Evolutionary conservation across 2,113 vertebrate species (phyloP).

Genomic region (Notechis scutatus): DNA sequence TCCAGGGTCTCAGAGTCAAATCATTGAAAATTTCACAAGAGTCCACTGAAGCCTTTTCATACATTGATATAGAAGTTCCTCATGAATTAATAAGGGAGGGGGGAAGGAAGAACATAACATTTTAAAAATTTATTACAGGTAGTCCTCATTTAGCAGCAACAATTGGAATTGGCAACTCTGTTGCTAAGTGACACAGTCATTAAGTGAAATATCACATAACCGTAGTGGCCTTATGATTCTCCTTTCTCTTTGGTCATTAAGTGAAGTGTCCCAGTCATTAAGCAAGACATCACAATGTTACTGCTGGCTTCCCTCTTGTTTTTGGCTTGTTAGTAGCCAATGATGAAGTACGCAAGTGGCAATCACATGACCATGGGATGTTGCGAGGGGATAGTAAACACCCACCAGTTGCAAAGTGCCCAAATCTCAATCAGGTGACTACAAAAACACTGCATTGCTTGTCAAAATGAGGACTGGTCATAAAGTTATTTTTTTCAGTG

Average conservation of each 20-base stretch:
- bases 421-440: background rate
- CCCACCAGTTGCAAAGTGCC: background rate
- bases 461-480: background rate
- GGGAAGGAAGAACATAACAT: background rate
- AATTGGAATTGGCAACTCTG: background rate
- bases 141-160: background rate
- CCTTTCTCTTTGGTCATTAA: background rate
- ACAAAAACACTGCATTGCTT: background rate
- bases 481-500: background rate
- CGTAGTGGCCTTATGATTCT: background rate
- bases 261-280: background rate
- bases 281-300: background rate
- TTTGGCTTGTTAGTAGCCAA: background rate
- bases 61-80: background rate
- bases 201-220: background rate
- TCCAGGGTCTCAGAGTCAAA: background rate
- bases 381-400: background rate
- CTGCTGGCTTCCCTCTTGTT: background rate
- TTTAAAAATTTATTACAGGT: background rate
- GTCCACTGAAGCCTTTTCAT: background rate
- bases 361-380: background rate
- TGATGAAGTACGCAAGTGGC: background rate
- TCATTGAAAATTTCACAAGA: background rate
- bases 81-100: background rate
- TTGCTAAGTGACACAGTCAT: background rate